phyloP scores from a whole-genome alignment of 2,797 vertebrate genomes.

The Sphenopsis melanotis region DNA sequence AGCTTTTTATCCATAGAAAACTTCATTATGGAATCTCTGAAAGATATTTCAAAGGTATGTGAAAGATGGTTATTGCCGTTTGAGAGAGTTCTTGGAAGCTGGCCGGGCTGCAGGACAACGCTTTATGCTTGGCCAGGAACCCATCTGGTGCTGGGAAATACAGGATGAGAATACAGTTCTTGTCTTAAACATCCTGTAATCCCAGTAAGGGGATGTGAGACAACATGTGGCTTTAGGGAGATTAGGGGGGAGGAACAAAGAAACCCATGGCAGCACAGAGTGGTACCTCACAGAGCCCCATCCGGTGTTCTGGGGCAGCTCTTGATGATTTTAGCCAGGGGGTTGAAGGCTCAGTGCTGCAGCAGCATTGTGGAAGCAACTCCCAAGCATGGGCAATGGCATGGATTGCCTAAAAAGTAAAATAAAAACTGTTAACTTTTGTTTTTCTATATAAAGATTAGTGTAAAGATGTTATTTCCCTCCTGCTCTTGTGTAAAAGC shows the following conservation, averaged over 20 bases:
- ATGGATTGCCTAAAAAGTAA: background rate
- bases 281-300: background rate
- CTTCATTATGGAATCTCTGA: background rate
- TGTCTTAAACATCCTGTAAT: background rate
- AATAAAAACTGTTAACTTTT: background rate
- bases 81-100: background rate
- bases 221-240: background rate
- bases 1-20: background rate
- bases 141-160: background rate
- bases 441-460: background rate
- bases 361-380: background rate
- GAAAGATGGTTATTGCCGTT: background rate
- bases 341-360: background rate
- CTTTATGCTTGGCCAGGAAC: background rate
- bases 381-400: background rate
- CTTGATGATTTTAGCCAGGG: background rate
- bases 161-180: background rate
- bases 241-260: slow-evolving; percentile 10
- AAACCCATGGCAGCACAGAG: background rate
- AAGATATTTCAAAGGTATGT: background rate
- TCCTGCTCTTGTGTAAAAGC: background rate
- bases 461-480: background rate
- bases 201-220: slow-evolving; percentile 17
- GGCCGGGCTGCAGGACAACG: background rate
- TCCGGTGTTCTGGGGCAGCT: background rate